phyloP scores from a whole-genome alignment of 2,113 vertebrate species.

The Procavia capensis region DNA sequence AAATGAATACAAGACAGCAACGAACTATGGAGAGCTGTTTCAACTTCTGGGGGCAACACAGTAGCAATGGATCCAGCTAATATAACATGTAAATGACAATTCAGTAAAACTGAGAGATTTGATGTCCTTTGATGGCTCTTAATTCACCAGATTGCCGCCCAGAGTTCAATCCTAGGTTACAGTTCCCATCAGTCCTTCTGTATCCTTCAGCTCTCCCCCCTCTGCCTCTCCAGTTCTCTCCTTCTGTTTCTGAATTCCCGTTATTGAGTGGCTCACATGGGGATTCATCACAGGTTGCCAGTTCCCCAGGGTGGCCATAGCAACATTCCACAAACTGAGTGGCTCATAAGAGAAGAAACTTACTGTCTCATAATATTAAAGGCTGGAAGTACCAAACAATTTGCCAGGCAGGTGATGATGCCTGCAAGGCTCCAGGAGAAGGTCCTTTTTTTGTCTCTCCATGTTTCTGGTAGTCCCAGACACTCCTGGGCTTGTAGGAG shows the following conservation, averaged over 20 bases:
- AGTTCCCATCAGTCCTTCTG: not conserved
- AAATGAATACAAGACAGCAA: not conserved
- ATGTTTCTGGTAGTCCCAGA: not conserved
- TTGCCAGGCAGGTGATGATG: not conserved
- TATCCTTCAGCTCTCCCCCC: not conserved
- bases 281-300: not conserved
- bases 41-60: not conserved
- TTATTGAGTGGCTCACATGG: not conserved
- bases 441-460: not conserved
- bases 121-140: slow-evolving; percentile 11
- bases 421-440: not conserved
- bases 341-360: not conserved
- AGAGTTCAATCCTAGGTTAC: not conserved
- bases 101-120: slow-evolving; percentile 47
- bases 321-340: not conserved
- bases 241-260: not conserved
- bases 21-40: not conserved
- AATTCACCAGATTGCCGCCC: slow-evolving; percentile 6
- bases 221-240: not conserved
- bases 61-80: slow-evolving; percentile 28
- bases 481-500: not conserved
- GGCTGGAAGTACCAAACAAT: not conserved
- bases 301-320: not conserved
- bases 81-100: slow-evolving; percentile 50
- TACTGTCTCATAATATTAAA: not conserved